phyloP scores from a whole-genome alignment of 1,140 invertebrate genomes.

The Aphidius ervi region DNA sequence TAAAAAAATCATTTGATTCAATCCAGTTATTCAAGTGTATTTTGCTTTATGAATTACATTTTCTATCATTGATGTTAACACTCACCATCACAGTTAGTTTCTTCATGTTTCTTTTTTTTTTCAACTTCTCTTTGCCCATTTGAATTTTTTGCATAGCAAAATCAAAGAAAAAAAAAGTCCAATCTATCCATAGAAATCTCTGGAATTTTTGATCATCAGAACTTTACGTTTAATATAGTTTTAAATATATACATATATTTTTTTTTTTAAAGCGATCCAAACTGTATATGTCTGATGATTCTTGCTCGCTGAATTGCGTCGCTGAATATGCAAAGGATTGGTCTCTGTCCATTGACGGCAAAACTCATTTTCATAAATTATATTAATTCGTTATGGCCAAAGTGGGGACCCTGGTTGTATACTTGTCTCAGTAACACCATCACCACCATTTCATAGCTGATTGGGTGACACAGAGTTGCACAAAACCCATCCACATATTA shows the following conservation, averaged over 20 bases:
- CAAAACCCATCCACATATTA: constrained; percentile 18
- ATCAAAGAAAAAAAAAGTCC: too few species aligned
- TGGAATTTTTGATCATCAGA: constrained; percentile 9
- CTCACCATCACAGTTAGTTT: too few species aligned
- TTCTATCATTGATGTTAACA: too few species aligned
- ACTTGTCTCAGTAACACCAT: neutral
- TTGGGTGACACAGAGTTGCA: constrained; percentile 37
- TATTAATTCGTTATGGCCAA: constrained; percentile 42
- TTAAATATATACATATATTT: constrained; percentile 13
- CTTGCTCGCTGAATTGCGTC: constrained; percentile 9
- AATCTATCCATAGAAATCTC: neutral
- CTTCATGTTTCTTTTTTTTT: too few species aligned
- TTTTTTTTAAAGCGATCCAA: neutral
- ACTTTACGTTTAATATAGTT: constrained; percentile 13
- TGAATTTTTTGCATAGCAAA: too few species aligned
- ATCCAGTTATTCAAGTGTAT: too few species aligned
- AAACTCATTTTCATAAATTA: constrained; percentile 52
- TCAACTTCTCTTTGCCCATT: too few species aligned
- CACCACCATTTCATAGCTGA: constrained; percentile 26
- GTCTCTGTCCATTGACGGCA: constrained; percentile 33
- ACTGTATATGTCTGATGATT: constrained; percentile 17
- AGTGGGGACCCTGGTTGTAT: constrained; percentile 5
- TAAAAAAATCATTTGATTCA: too few species aligned
- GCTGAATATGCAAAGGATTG: constrained; percentile 33
- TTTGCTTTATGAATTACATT: too few species aligned